Conservation (phyloP, 2,888 invertebrate species). For the Orthosia cruda region DNA sequence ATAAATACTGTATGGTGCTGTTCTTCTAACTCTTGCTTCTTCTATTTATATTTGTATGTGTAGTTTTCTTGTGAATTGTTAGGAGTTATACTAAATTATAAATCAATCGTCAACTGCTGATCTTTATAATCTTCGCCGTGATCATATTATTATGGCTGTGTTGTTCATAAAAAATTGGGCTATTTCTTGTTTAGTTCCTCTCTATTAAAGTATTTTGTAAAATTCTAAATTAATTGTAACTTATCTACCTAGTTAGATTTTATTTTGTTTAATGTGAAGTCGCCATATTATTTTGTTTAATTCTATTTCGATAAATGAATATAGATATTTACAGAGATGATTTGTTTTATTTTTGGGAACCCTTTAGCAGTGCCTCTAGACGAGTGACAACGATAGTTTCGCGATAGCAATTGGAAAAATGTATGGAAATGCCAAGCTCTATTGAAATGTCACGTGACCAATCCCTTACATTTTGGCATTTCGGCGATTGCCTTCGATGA, state of each 20-base stretch:
- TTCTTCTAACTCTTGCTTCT: constrained; percentile 30
- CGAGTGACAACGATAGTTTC: no score
- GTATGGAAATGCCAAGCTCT: no score
- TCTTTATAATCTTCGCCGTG: constrained; percentile 42
- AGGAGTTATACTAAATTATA: constrained; percentile 1
- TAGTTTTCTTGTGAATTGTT: constrained; percentile 16
- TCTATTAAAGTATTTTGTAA: constrained; percentile 43
- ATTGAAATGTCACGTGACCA: no score
- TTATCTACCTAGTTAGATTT: constrained; percentile 53
- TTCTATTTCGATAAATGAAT: constrained; percentile 55
- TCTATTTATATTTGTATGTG: background rate
- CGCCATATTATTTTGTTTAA: constrained; percentile 72
- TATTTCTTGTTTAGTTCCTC: constrained; percentile 55
- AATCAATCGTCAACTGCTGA: constrained; percentile 21
- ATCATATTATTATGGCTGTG: constrained; percentile 60
- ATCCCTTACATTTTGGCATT: no score
- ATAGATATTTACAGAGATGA: constrained; percentile 54
- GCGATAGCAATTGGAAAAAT: no score
- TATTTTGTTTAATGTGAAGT: constrained; percentile 57
- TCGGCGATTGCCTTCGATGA: no score
- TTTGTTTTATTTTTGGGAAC: constrained; percentile 43
- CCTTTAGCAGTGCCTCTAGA: background rate
- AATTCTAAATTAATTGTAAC: constrained; percentile 58
- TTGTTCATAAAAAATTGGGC: constrained; percentile 41
- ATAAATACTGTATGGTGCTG: constrained; percentile 10